Conservation (phyloP, 2,113 vertebrate genomes). For the Osmerus mordax region DNA sequence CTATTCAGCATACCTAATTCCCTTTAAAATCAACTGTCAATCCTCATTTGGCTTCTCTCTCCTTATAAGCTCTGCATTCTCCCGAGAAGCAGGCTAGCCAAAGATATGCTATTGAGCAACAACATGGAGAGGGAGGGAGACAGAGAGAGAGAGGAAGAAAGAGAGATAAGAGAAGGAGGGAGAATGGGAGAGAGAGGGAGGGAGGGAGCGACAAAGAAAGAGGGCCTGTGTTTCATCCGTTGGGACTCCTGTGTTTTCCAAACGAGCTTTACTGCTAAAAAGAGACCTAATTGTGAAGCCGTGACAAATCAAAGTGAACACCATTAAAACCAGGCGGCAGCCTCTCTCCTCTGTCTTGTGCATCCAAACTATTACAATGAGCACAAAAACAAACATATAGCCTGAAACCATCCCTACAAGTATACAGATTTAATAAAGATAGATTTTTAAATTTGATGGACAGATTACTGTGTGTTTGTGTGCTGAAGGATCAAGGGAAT, state of each 20-base stretch:
- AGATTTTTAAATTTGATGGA: too few relatives aligned
- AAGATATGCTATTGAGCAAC: background rate
- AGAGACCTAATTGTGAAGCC: constrained; percentile 62
- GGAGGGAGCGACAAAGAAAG: constrained; percentile 18
- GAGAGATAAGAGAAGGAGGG: background rate
- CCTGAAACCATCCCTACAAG: background rate
- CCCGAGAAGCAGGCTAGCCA: constrained; percentile 46
- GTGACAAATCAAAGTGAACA: constrained; percentile 67
- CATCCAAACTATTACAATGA: constrained; percentile 30
- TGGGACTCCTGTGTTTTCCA: constrained; percentile 32
- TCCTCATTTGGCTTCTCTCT: constrained; percentile 59
- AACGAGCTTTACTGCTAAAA: constrained; percentile 49
- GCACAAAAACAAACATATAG: constrained; percentile 6
- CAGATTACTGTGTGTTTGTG: too few relatives aligned
- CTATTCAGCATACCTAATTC: constrained; percentile 55
- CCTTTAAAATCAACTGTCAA: constrained; percentile 65
- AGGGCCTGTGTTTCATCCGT: constrained; percentile 26
- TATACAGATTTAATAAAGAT: too few relatives aligned
- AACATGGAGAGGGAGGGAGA: background rate
- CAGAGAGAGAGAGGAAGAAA: constrained; percentile 21
- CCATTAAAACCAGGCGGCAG: constrained; percentile 37
- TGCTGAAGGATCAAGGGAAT: too few relatives aligned
- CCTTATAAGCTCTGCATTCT: constrained; percentile 58
- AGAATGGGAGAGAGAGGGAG: constrained; percentile 17
- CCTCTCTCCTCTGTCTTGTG: constrained; percentile 30